Evolutionary conservation across 1,140 invertebrate species (phyloP), one percentile per base, ranked within the genome.

Genomic region (Coptotermes formosanus): DNA sequence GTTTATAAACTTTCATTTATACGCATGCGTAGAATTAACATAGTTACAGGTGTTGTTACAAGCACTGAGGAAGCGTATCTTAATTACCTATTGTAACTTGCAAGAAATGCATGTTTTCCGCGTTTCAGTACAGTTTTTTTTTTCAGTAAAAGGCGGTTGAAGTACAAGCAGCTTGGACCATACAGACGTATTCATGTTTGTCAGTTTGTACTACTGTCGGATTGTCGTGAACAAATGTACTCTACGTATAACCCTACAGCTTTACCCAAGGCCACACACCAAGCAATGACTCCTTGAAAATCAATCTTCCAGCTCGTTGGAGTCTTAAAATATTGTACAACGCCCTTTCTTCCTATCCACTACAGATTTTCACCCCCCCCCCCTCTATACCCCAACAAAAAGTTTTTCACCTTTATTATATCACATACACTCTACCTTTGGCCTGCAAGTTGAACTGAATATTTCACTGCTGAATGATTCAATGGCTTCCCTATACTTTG

Each of bases 261-360:
- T 11, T 11, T 75, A 14, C 64, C n/a, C 7, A 30, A 30, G 64
- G 64, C 64, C 64, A 75, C 64, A 75, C 64, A 75, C n/a, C 6
- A 75, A 75, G 64, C 25, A 30, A 30, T 75, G 64, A 75, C 64
- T 75, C 30, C 25, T 64, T 75, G 8, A 75, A 75, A 75, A 75
- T 30, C 64, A 75, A 75, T 75, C 64, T 75, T 75, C 64, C 64
- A 75, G 64, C n/a, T 75, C 64, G 64, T 75, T 75, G 64, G n/a
- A 75, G 19, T 30, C 14, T 75, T n/a, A 75, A 14, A 75, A 23
- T 59, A 59, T 23, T 2, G n/a, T 30, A 75, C 64, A 25, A 75
- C 25, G 64, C 64, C 7, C 64, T 75, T 75, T 30, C n/a, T 30
- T 75, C 64, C 64, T 30, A 30, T 30, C 64, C 64, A n/a, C 7